phyloP scores from a whole-genome alignment of 1,140 invertebrate genomes.

The Drosophila ironensis region DNA sequence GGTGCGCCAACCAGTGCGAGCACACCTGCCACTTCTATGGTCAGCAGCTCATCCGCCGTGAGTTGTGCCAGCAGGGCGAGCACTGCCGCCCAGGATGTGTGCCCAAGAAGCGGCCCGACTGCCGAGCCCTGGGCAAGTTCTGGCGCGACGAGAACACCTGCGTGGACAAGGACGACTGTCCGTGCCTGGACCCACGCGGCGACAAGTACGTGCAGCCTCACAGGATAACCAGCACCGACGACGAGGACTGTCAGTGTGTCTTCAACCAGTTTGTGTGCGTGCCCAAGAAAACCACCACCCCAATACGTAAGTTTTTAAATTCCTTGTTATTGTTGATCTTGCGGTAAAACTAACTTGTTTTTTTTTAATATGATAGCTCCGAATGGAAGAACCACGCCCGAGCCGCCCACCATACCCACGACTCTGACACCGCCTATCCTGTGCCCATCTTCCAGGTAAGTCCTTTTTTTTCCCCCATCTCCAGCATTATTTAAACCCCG shows the following conservation, averaged over 20 bases:
- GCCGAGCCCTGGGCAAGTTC: slow-evolving; percentile 59
- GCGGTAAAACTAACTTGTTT: slow-evolving; percentile 26
- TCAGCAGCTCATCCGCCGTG: slow-evolving; percentile 56
- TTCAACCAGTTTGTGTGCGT: slow-evolving; percentile 87
- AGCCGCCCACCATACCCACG: neutral
- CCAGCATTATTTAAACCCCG: neutral
- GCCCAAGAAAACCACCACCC: slow-evolving; percentile 80
- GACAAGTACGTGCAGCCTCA: slow-evolving; percentile 84
- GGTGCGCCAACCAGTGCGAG: slow-evolving; percentile 86
- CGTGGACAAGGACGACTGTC: slow-evolving; percentile 87
- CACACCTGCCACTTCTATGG: slow-evolving; percentile 84
- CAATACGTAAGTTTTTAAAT: neutral
- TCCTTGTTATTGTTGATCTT: no score
- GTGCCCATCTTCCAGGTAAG: slow-evolving; percentile 2
- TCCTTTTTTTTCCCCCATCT: no score
- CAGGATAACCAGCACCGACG: slow-evolving; percentile 58
- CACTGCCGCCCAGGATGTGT: slow-evolving; percentile 81
- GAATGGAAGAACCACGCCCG: neutral
- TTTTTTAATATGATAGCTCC: neutral
- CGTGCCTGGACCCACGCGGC: slow-evolving; percentile 84
- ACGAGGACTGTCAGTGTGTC: slow-evolving; percentile 88
- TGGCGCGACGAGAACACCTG: slow-evolving; percentile 88
- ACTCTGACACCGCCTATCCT: neutral
- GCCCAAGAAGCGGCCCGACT: slow-evolving; percentile 63
- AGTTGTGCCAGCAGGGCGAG: slow-evolving; percentile 64